Conservation (phyloP, 2,888 invertebrate species). For the Caenorhabditis sp. region DNA sequence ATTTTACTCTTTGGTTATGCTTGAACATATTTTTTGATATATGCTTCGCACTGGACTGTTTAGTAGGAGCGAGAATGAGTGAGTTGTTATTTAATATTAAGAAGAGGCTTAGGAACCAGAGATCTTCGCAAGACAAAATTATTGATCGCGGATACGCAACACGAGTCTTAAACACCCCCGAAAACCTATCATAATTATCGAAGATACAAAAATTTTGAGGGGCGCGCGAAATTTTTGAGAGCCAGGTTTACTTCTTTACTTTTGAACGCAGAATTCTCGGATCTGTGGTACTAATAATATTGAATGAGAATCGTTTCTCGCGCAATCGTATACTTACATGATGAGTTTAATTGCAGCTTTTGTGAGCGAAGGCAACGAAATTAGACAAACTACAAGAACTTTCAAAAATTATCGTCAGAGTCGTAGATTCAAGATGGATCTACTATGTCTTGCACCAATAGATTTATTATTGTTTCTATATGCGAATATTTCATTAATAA, state of each 20-base stretch:
- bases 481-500: slow-evolving; percentile 44
- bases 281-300: too few species aligned
- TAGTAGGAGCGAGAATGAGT: slow-evolving; percentile 70
- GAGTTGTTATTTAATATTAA: neutral
- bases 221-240: too few species aligned
- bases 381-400: slow-evolving; percentile 33
- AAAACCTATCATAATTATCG: too few species aligned
- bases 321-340: too few species aligned
- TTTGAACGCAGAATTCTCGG: too few species aligned
- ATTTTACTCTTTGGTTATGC: slow-evolving; percentile 62
- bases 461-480: slow-evolving; percentile 63
- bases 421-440: slow-evolving; percentile 61
- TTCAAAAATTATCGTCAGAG: slow-evolving; percentile 50
- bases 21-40: slow-evolving; percentile 69
- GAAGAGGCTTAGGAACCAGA: too few species aligned
- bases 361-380: slow-evolving; percentile 59
- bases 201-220: too few species aligned
- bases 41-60: slow-evolving; percentile 67
- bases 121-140: neutral
- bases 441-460: slow-evolving; percentile 64
- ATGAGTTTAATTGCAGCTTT: too few species aligned
- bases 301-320: neutral
- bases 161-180: too few species aligned
- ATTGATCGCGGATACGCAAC: too few species aligned
- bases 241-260: too few species aligned